phyloP scores from a whole-genome alignment of 2,113 vertebrate species.

The Siniperca chuatsi region DNA sequence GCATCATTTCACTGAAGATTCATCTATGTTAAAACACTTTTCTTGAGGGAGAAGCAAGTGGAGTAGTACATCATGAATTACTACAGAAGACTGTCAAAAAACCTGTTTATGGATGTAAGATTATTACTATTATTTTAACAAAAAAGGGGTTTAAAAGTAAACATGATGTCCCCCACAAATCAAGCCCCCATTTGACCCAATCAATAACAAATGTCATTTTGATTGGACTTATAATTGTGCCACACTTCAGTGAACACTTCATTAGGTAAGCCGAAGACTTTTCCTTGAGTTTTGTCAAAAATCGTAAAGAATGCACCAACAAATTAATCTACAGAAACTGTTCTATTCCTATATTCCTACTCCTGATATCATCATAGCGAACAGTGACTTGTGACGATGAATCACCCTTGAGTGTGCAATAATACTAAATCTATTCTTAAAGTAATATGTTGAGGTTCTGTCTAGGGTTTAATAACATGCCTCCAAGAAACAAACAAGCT shows the following conservation, averaged over 20 bases:
- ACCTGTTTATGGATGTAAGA: background rate
- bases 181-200: background rate
- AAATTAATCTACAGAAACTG: background rate
- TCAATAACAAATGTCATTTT: background rate
- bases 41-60: background rate
- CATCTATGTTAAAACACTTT: background rate
- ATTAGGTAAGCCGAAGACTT: background rate
- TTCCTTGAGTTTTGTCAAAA: background rate
- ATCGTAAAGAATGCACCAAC: background rate
- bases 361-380: background rate
- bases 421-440: background rate
- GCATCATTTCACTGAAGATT: background rate
- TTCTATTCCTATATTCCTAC: background rate
- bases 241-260: background rate
- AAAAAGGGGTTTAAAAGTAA: background rate
- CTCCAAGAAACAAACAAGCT: slow-evolving; percentile 7
- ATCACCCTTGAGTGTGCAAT: background rate
- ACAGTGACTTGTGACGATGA: background rate
- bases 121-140: background rate
- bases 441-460: background rate
- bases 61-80: background rate
- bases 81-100: background rate
- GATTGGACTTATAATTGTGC: background rate
- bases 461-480: slow-evolving; percentile 6
- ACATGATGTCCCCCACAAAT: background rate